A percentile compares a stretch with the other conserved stretches of the same genome.
Evolutionary conservation across 2,113 vertebrate species (phyloP).

Genomic region (Aphyosemion australe): DNA sequence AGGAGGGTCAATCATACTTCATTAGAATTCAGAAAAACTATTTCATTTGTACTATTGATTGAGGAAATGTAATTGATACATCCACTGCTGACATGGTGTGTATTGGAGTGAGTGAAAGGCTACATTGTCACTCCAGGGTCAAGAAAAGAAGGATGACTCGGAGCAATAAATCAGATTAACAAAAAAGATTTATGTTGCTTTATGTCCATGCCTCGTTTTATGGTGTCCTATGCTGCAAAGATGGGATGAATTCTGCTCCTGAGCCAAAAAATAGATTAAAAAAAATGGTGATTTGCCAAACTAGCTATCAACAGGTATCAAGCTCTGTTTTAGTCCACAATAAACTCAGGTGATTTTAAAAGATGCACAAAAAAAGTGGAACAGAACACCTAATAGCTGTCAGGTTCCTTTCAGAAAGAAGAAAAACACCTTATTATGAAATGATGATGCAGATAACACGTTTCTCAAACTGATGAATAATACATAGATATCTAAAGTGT

Average conservation of each 20-base stretch:
- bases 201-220: not conserved
- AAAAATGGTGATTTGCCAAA: not conserved
- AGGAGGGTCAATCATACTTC: slow-evolving; percentile 28
- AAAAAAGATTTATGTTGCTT: not conserved
- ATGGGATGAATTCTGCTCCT: not conserved
- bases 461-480: slow-evolving; percentile 15
- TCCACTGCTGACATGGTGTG: slow-evolving; percentile 25
- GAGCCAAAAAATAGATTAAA: not conserved
- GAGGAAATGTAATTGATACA: slow-evolving; percentile 30
- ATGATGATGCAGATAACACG: not conserved
- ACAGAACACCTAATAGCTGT: not conserved
- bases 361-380: not conserved
- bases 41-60: slow-evolving; percentile 47
- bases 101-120: not conserved
- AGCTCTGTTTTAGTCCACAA: not conserved
- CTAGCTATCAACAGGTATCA: not conserved
- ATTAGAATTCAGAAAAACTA: slow-evolving; percentile 26
- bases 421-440: slow-evolving; percentile 12
- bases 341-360: not conserved
- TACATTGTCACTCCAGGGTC: slow-evolving; percentile 9
- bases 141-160: not conserved
- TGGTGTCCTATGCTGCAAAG: no score
- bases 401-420: not conserved
- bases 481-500: not conserved
- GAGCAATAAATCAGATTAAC: not conserved